Evolutionary conservation across 2,113 vertebrate genomes (phyloP).

Genomic region (Accipiter cooperii): DNA sequence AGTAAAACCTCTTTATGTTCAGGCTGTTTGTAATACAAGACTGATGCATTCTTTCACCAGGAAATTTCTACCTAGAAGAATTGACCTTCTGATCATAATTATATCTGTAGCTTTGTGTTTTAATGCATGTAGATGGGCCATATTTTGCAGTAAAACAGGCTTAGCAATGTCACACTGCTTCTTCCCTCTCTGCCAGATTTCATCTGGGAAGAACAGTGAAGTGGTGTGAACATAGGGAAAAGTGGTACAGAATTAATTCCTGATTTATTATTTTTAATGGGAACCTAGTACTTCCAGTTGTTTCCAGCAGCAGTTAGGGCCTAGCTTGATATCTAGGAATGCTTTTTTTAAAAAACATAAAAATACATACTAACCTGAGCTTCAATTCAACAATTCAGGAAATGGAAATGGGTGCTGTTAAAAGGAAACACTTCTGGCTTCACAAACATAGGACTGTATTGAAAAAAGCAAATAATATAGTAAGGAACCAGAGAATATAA

Average conservation of each 20-base stretch:
- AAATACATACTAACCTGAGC: neutral
- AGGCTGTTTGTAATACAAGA: neutral
- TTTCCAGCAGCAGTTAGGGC: neutral
- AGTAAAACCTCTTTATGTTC: neutral
- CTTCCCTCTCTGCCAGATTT: neutral
- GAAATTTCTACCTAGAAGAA: neutral
- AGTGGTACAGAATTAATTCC: neutral
- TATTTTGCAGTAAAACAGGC: neutral
- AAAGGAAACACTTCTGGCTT: neutral
- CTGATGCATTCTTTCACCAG: neutral
- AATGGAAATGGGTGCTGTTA: neutral
- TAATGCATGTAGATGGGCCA: neutral
- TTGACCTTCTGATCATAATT: neutral
- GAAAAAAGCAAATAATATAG: neutral
- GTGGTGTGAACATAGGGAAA: neutral
- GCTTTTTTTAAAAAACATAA: neutral
- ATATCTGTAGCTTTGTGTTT: neutral
- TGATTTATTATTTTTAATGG: neutral
- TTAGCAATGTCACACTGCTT: neutral
- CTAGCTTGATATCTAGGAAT: neutral
- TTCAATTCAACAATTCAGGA: neutral
- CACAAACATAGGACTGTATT: neutral
- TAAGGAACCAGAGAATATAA: neutral
- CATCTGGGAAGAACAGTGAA: neutral
- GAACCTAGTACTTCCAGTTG: neutral